Percentiles rank a stretch among this genome's conserved stretches.
These are phyloP conservation scores for Nemopilema nomurai DNA, from an alignment of 30 jellyfish, hydroid and myxozoan genomes.

Conservation along the genomic window DNA sequence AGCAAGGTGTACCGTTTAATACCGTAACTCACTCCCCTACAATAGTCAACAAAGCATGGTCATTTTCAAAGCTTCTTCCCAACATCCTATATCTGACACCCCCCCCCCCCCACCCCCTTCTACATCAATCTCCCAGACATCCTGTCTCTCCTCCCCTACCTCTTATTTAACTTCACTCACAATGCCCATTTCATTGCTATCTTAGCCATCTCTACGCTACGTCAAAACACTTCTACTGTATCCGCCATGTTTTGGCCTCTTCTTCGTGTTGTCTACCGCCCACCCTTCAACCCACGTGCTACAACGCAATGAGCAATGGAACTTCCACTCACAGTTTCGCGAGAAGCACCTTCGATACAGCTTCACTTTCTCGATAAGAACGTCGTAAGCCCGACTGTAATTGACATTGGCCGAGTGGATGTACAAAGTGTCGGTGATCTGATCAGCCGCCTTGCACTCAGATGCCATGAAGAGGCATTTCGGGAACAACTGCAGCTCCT, in stretches of 20 bases:
- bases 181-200: neutral
- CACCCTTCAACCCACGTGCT: too few relatives aligned
- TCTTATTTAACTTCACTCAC: neutral
- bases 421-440: conserved; percentile 10
- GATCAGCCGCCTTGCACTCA: conserved; percentile 41
- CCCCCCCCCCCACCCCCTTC: neutral
- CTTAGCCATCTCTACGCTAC: too few relatives aligned
- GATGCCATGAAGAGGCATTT: conserved; percentile 72
- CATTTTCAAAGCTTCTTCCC: neutral
- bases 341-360: conserved; percentile 44
- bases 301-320: too few relatives aligned
- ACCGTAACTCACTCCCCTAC: too few relatives aligned
- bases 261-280: too few relatives aligned
- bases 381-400: conserved; percentile 27
- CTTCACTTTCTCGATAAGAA: conserved; percentile 26
- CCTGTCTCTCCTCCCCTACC: too few relatives aligned
- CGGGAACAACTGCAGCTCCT: conserved; percentile 57
- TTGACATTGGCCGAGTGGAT: conserved; percentile 29
- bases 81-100: neutral
- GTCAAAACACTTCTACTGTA: too few relatives aligned
- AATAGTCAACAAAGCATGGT: too few relatives aligned
- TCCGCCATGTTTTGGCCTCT: too few relatives aligned
- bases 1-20: neutral
- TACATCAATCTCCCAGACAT: neutral
- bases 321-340: conserved; percentile 34